Evolutionary conservation across 2,113 vertebrate genomes (phyloP).

Genomic region (Okapia johnstoni): DNA sequence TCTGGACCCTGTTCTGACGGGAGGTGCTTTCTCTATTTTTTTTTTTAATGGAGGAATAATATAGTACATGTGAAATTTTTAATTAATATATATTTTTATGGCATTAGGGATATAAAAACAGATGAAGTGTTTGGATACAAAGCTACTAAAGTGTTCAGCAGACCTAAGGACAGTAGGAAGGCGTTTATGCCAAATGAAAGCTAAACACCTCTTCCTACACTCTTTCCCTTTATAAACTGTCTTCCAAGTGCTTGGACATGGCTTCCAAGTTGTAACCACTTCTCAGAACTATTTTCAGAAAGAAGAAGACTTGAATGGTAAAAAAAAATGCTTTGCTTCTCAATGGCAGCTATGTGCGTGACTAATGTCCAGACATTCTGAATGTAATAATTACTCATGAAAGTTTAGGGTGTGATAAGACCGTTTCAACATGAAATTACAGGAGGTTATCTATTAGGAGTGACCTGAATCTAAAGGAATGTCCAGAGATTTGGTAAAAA

Average conservation of each 20-base stretch:
- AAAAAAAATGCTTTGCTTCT: conserved; percentile 22
- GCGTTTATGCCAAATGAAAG: not conserved
- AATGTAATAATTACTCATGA: not conserved
- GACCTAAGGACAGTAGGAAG: not conserved
- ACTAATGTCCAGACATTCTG: not conserved
- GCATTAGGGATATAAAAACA: not conserved
- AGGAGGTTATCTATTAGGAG: not conserved
- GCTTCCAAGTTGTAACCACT: conserved; percentile 12
- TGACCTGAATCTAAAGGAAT: not conserved
- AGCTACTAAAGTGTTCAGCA: not conserved
- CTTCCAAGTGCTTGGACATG: not conserved
- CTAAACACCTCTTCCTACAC: too few relatives aligned
- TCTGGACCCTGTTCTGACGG: not conserved
- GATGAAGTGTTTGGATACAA: not conserved
- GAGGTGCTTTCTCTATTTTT: not conserved
- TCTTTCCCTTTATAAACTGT: not conserved
- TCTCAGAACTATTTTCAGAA: conserved; percentile 37
- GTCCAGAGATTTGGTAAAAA: not conserved
- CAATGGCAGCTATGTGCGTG: not conserved
- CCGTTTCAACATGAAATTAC: not conserved
- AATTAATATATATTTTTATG: not conserved
- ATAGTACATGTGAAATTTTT: not conserved
- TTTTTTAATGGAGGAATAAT: not conserved
- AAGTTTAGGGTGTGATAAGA: not conserved
- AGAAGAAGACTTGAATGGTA: not conserved